phyloP scores from a whole-genome alignment of 2,797 vertebrate genomes.

The Synanceia verrucosa region DNA sequence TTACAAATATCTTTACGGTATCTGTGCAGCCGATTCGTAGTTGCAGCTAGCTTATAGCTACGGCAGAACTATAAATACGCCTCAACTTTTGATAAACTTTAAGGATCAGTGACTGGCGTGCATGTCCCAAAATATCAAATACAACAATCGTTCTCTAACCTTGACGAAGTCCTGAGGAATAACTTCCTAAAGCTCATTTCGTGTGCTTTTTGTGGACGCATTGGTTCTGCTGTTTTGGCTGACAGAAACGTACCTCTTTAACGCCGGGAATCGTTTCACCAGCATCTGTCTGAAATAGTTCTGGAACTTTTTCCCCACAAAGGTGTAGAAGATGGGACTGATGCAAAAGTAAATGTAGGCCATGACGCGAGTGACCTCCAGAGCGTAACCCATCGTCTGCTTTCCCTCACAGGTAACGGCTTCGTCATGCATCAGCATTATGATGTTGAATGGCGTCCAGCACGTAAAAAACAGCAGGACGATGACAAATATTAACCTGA shows the following conservation, averaged over 20 bases:
- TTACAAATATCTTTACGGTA: no score
- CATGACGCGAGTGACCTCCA: conserved; percentile 71
- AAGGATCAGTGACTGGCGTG: background rate
- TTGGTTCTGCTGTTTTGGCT: conserved; percentile 30
- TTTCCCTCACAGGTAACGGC: accelerated
- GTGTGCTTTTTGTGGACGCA: conserved; percentile 48
- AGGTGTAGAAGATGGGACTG: conserved; percentile 84
- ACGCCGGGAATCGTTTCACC: conserved; percentile 49
- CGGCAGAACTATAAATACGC: background rate
- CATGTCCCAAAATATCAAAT: background rate
- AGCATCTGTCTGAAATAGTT: conserved; percentile 73
- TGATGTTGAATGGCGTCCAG: conserved; percentile 83
- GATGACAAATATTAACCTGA: conserved; percentile 81
- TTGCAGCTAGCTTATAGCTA: no score
- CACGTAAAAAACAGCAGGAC: conserved; percentile 81
- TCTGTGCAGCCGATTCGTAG: background rate
- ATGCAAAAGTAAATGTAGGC: conserved; percentile 83
- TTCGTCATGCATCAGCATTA: conserved; percentile 40
- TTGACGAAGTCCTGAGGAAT: background rate
- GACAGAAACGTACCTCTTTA: conserved; percentile 50
- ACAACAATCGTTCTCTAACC: no score
- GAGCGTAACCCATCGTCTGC: conserved; percentile 4
- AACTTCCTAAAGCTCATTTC: conserved; percentile 6
- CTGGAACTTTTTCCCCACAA: conserved; percentile 85
- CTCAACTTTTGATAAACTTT: background rate